Conservation (phyloP, 2,888 invertebrate genomes). For the Blomia tropicalis region DNA sequence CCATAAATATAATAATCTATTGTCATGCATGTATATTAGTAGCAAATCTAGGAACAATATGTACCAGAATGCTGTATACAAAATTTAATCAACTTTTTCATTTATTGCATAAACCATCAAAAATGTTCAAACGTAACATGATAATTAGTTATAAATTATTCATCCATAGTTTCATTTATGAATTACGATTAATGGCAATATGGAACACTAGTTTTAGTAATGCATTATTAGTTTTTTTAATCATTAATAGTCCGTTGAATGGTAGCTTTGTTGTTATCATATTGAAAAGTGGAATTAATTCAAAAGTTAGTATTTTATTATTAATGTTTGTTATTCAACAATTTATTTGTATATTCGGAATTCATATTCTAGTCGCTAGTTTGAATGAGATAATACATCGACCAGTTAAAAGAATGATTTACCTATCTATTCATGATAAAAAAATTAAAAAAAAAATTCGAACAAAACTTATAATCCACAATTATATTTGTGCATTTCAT, state of each 20-base stretch:
- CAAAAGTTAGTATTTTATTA: neutral
- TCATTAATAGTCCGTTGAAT: neutral
- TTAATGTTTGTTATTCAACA: neutral
- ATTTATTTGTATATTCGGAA: neutral
- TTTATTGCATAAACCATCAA: too few species aligned
- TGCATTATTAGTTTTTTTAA: neutral
- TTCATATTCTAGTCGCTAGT: neutral
- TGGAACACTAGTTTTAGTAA: too few species aligned
- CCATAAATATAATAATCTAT: too few species aligned
- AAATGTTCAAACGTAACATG: too few species aligned
- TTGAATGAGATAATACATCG: neutral
- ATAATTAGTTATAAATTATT: too few species aligned
- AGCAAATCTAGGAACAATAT: too few species aligned
- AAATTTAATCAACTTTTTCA: too few species aligned
- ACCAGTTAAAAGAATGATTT: neutral
- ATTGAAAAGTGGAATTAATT: neutral
- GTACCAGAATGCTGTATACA: too few species aligned
- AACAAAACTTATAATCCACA: neutral
- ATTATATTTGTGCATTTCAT: neutral
- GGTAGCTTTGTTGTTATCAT: neutral
- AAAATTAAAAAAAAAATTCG: too few species aligned
- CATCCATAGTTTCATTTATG: too few species aligned
- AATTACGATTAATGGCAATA: too few species aligned
- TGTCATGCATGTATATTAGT: too few species aligned
- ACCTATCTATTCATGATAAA: neutral